phyloP scores from a whole-genome alignment of 2,113 vertebrate genomes.

The Tylochromis polylepis region DNA sequence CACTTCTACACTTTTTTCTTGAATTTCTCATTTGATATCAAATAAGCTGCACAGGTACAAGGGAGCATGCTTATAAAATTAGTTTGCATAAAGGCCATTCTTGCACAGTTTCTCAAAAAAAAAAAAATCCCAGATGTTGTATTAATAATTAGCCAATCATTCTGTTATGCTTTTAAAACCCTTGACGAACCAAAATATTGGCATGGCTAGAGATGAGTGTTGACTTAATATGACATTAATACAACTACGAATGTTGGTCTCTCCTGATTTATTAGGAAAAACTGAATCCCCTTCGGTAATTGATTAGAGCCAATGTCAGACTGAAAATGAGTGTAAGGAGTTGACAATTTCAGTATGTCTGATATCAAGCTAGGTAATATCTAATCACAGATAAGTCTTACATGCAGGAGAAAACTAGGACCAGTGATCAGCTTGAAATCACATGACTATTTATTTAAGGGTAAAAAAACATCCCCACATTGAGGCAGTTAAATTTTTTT shows the following conservation, averaged over 20 bases:
- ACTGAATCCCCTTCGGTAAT: background rate
- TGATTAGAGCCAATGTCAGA: background rate
- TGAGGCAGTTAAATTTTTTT: background rate
- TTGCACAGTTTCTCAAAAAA: background rate
- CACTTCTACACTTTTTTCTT: background rate
- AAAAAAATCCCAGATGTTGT: accelerated
- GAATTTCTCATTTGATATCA: background rate
- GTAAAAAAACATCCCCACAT: background rate
- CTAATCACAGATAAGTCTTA: background rate
- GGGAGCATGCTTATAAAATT: background rate
- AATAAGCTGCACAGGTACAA: background rate
- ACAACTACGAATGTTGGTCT: background rate
- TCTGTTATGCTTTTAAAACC: background rate
- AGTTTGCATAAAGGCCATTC: background rate
- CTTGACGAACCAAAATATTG: background rate
- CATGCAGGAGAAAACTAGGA: background rate
- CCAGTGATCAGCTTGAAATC: background rate
- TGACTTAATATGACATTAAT: background rate
- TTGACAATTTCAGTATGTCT: background rate
- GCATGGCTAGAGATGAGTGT: background rate
- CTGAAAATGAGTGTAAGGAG: background rate
- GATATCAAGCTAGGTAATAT: background rate
- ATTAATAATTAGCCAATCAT: background rate
- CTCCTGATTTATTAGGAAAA: background rate
- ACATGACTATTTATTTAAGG: background rate